Percentiles rank a stretch among this genome's conserved stretches.
Evolutionary conservation across 2,113 vertebrate genomes (phyloP).

Genomic region (Ranitomeya variabilis): DNA sequence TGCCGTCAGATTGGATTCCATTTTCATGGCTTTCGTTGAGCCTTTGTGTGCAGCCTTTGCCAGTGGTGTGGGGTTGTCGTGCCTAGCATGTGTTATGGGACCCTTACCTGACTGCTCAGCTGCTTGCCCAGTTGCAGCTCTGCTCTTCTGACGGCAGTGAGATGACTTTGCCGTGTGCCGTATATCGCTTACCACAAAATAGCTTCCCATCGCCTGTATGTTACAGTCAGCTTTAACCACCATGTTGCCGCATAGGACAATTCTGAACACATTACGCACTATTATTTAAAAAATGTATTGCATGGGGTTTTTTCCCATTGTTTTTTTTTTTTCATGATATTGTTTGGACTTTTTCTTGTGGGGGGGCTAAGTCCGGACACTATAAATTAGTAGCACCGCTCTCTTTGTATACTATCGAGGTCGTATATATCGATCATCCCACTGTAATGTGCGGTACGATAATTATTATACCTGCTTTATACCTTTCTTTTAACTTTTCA

Average conservation of each 20-base stretch:
- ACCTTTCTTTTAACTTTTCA: no score
- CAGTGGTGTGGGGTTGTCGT: neutral
- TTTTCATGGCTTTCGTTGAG: neutral
- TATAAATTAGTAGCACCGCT: no score
- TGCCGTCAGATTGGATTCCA: no score
- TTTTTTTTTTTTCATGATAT: no score
- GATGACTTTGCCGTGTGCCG: constrained; percentile 19
- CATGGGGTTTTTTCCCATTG: no score
- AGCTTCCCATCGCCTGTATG: neutral
- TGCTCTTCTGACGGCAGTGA: neutral
- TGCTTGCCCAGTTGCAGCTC: neutral
- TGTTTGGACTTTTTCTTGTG: no score
- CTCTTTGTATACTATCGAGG: no score
- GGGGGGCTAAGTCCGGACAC: no score
- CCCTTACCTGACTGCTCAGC: neutral
- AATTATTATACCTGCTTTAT: no score
- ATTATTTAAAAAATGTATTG: neutral
- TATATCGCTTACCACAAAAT: constrained; percentile 15
- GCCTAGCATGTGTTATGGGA: neutral
- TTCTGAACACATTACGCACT: neutral
- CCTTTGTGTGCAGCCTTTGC: no score
- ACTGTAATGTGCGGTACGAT: no score
- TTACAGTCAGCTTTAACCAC: constrained; percentile 7
- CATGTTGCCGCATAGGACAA: neutral
- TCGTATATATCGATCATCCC: no score